These are phyloP conservation scores for Diplogasteroides magnus DNA, from an alignment of 1,140 invertebrate species.

Conservation along the genomic window DNA sequence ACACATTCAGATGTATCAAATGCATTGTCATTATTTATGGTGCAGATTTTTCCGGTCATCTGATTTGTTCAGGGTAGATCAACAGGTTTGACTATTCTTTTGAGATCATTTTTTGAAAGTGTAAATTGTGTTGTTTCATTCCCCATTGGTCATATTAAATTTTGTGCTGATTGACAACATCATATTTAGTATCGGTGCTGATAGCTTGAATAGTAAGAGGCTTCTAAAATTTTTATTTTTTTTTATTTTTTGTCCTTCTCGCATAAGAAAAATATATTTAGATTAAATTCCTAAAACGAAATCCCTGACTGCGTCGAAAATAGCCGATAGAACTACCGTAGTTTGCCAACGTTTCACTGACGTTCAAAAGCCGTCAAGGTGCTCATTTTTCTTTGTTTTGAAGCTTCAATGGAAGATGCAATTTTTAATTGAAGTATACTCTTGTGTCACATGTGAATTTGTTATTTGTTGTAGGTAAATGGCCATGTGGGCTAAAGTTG, in stretches of 20 bases:
- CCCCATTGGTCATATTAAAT: no score
- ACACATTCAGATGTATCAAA: no score
- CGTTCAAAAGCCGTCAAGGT: not conserved
- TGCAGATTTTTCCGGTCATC: no score
- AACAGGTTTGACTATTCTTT: no score
- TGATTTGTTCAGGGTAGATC: no score
- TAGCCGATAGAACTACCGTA: not conserved
- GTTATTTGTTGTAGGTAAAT: not conserved
- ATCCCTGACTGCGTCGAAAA: not conserved
- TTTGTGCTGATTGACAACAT: no score
- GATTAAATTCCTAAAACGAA: not conserved
- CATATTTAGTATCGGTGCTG: no score
- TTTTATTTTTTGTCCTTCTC: not conserved
- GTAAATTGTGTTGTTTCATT: no score
- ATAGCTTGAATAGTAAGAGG: no score
- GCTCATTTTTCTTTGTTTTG: not conserved
- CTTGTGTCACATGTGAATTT: no score
- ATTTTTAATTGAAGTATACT: not conserved
- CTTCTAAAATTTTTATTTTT: not conserved
- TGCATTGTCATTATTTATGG: no score
- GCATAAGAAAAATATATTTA: not conserved
- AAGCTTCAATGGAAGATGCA: not conserved
- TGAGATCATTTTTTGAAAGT: no score
- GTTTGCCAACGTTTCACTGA: not conserved
- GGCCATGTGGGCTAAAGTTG: not conserved